Evolutionary conservation across 53 echinoderm and acorn worm species (phyloP), one percentile per base, ranked within the genome.

Genomic region (Mesocentrotus franciscanus): DNA sequence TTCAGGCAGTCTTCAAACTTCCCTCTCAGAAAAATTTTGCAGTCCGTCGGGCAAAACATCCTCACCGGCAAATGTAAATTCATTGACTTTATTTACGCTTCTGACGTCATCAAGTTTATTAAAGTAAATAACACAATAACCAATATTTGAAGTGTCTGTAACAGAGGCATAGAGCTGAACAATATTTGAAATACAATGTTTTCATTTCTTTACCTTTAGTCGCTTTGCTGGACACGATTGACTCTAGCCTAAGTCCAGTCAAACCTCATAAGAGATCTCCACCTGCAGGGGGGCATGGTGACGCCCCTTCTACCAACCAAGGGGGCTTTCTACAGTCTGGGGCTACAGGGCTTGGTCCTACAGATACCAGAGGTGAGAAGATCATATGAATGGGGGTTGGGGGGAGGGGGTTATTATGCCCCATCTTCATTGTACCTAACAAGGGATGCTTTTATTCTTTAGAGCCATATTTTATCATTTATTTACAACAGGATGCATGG

Each of bases 191-290:
- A 49, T 85, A 15, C 12, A 85, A 39, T 34, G 9, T 32, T 85
- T 13, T 29, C 85, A 60, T 74, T 92, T 71, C 26, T n/a, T 2
- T 39, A 61, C 60, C 35, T 61, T 74, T 93, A 96, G 99, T 99
- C 58, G 97, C 97, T 39, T 85, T 99, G 49, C 62, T 98, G 85
- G 99, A 99, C 29, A 97, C 99, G 5, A 96, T 94, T 14, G 99
- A 92, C 76, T 15, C 71, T 13, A 74, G 76, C 14, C 27, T 72
- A 1, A 92, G 92, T 36, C 92, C 92, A 39, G n/a, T 68, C 14
- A 92, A 92, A 22, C 33, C 62, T 58, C 87, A 33, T 0, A 64
- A 10, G 39, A 68, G 91, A 13, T 66, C 91, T 6, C 91, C 91
- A 5, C 91, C 91, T 12, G 72, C 15, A 75, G 75, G 92, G 39